A percentile compares a stretch with the other conserved stretches of the same genome.
Conservation (phyloP, 2,888 invertebrate genomes). For the Diaprepes abbreviatus region DNA sequence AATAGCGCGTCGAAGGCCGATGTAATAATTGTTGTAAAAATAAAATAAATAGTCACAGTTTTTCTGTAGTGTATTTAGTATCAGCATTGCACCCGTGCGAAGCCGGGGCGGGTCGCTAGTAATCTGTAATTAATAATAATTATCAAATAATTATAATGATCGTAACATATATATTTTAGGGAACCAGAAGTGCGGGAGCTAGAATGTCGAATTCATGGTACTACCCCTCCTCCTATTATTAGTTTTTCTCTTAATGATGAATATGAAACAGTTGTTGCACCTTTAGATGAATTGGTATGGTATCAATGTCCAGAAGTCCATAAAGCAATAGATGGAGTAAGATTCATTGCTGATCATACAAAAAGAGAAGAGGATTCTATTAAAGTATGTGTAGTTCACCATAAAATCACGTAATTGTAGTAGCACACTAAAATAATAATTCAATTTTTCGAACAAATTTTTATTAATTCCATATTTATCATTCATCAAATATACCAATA, state of each 20-base stretch:
- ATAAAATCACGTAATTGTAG: no score
- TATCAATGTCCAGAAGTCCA: constrained; percentile 92
- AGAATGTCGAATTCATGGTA: constrained; percentile 74
- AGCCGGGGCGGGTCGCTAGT: no score
- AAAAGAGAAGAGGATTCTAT: constrained; percentile 90
- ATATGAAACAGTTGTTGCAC: constrained; percentile 63
- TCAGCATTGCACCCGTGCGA: no score
- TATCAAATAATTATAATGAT: neutral
- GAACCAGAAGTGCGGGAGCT: constrained; percentile 72
- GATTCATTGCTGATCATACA: constrained; percentile 93
- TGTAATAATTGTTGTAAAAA: no score
- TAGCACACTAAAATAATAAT: no score
- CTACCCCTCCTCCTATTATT: constrained; percentile 72
- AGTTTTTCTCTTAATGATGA: constrained; percentile 67
- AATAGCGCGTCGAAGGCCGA: no score
- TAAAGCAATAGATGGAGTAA: constrained; percentile 93
- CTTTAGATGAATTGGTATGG: constrained; percentile 78
- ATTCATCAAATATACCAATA: no score
- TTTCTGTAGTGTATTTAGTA: no score
- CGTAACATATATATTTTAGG: constrained; percentile 58
- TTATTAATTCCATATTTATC: no score
- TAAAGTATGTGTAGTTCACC: constrained; percentile 84
- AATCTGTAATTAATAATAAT: no score
- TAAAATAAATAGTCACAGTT: no score
- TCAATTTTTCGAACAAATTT: no score